Percentiles rank a stretch among this genome's conserved stretches.
phyloP scores from a whole-genome alignment of 2,797 vertebrate species.

The Oreonectes daqikongensis region DNA sequence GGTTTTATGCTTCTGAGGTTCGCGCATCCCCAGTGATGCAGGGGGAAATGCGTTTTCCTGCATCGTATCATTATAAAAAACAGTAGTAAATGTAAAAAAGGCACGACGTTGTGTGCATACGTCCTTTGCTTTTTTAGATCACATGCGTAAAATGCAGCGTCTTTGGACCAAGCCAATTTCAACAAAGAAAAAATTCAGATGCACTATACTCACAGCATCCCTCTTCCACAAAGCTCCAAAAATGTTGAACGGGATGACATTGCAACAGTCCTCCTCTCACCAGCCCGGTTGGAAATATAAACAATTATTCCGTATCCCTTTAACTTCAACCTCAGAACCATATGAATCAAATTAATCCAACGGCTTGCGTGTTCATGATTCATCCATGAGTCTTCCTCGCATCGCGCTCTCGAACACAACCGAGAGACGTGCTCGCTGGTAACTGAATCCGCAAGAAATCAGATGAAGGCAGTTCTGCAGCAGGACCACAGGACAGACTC shows the following conservation, averaged over 20 bases:
- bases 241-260: slow-evolving; percentile 86
- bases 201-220: slow-evolving; percentile 89
- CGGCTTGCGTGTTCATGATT: slow-evolving; percentile 66
- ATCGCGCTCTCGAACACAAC: slow-evolving; percentile 35
- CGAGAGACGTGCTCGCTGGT: slow-evolving; percentile 41
- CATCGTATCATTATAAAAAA: slow-evolving; percentile 13
- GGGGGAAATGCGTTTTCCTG: slow-evolving; percentile 9
- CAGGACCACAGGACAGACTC: slow-evolving; percentile 63
- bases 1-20: not conserved
- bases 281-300: slow-evolving; percentile 66
- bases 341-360: slow-evolving; percentile 77
- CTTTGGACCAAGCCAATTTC: slow-evolving; percentile 19
- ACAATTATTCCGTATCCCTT: slow-evolving; percentile 73
- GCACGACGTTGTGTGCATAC: not conserved
- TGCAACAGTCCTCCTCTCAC: slow-evolving; percentile 79
- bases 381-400: slow-evolving; percentile 54
- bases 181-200: not conserved
- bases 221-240: slow-evolving; percentile 89
- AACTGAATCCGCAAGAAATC: slow-evolving; percentile 55
- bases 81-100: not conserved
- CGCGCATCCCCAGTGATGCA: slow-evolving; percentile 16
- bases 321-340: slow-evolving; percentile 71
- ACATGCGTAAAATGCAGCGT: slow-evolving; percentile 60
- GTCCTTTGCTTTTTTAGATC: slow-evolving; percentile 69
- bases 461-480: slow-evolving; percentile 58